Evolutionary conservation across 2,888 invertebrate species (phyloP).

Genomic region (Scrobipalpa costella): DNA sequence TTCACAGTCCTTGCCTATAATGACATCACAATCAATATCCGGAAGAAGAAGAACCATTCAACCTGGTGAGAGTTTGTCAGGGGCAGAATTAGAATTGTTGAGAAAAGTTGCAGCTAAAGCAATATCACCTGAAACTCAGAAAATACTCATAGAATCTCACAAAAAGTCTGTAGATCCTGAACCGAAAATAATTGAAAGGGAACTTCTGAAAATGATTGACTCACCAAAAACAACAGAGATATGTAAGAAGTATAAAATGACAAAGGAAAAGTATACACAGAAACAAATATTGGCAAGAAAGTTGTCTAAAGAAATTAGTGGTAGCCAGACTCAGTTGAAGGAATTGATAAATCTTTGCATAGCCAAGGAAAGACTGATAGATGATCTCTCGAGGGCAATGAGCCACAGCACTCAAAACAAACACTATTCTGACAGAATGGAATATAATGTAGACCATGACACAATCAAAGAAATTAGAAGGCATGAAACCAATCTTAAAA

Average conservation of each 20-base stretch:
- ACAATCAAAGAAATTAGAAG: conserved; percentile 85
- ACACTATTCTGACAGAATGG: conserved; percentile 81
- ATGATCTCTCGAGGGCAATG: conserved; percentile 80
- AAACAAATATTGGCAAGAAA: conserved; percentile 74
- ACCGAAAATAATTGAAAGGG: conserved; percentile 77
- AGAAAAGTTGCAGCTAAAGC: conserved; percentile 82
- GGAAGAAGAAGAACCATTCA: conserved; percentile 81
- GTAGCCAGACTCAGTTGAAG: conserved; percentile 85
- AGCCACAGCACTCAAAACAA: conserved; percentile 61
- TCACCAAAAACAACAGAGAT: conserved; percentile 74
- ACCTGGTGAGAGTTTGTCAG: conserved; percentile 82
- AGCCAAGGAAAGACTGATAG: conserved; percentile 86
- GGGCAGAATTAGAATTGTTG: conserved; percentile 80
- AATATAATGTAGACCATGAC: conserved; percentile 76
- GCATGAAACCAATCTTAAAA: conserved; percentile 86
- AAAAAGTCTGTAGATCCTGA: conserved; percentile 79
- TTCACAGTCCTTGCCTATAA: conserved; percentile 71
- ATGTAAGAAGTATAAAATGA: conserved; percentile 78
- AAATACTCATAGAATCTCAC: conserved; percentile 79
- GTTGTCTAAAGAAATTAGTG: conserved; percentile 82
- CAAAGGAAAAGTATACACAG: conserved; percentile 75
- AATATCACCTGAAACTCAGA: conserved; percentile 76
- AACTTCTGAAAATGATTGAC: conserved; percentile 77
- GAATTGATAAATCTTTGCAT: conserved; percentile 85
- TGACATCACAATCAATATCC: conserved; percentile 75